Percentiles rank a stretch among this genome's conserved stretches.
Conservation (phyloP, 2,113 vertebrate species). For the Galeopterus variegatus region DNA sequence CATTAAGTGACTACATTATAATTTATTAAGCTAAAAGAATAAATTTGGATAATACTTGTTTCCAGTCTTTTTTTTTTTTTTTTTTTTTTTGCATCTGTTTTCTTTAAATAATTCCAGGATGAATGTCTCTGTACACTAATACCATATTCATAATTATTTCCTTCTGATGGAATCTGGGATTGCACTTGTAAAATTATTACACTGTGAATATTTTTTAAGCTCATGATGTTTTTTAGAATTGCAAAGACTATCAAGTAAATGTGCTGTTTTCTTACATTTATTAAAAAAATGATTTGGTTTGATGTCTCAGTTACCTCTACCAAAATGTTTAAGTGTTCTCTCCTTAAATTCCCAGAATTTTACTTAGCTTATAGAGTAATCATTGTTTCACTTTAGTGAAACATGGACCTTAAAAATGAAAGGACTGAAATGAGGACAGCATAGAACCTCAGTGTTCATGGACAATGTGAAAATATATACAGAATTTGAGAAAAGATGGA, state of each 20-base stretch:
- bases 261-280: neutral
- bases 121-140: neutral
- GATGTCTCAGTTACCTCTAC: neutral
- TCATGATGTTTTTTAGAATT: neutral
- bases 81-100: neutral
- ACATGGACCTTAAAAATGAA: neutral
- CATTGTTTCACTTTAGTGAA: neutral
- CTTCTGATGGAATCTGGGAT: neutral
- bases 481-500: neutral
- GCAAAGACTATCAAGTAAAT: neutral
- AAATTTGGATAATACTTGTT: neutral
- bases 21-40: neutral
- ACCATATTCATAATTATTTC: neutral
- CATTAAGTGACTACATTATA: neutral
- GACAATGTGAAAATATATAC: neutral
- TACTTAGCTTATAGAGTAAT: neutral
- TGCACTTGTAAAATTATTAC: neutral
- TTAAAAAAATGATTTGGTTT: neutral
- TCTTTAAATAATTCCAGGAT: neutral
- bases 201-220: neutral
- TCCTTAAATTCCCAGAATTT: neutral
- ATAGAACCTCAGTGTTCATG: neutral
- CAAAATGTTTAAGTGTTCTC: neutral
- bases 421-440: neutral
- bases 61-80: neutral